phyloP scores from a whole-genome alignment of 1,140 invertebrate species.

The Scylla paramamosain region DNA sequence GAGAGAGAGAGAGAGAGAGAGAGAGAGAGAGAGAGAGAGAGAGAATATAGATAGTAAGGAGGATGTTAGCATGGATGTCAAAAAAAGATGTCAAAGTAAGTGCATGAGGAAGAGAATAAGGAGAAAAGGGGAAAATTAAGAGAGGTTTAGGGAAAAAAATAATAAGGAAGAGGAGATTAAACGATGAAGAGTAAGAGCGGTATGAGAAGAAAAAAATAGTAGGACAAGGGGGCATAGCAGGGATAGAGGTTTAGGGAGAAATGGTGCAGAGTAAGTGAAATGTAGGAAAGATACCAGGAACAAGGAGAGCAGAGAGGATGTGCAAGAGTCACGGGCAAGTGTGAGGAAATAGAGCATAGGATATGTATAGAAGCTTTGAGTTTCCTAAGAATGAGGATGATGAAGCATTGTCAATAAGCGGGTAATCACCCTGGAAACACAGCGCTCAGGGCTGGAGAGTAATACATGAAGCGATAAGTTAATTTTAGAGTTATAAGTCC shows the following conservation, averaged over 20 bases:
- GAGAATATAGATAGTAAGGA: too few species aligned
- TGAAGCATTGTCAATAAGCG: too few species aligned
- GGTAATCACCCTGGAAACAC: too few species aligned
- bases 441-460: too few species aligned
- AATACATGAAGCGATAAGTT: too few species aligned
- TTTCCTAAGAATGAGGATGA: too few species aligned
- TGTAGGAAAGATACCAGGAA: neutral
- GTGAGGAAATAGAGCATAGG: too few species aligned
- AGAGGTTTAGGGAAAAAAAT: neutral
- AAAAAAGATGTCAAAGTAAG: neutral
- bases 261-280: too few species aligned
- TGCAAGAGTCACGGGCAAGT: too few species aligned
- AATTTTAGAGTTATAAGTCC: too few species aligned
- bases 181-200: neutral
- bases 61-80: neutral
- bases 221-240: neutral
- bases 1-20: neutral
- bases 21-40: slow-evolving; percentile 25
- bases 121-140: neutral
- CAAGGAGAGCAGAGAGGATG: too few species aligned
- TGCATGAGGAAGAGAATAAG: neutral
- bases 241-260: neutral
- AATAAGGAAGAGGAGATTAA: neutral
- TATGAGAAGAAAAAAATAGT: neutral
- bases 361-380: too few species aligned